Base-by-base conservation (phyloP, 2,888 invertebrate genomes). In the Acleris sparsana region DNA sequence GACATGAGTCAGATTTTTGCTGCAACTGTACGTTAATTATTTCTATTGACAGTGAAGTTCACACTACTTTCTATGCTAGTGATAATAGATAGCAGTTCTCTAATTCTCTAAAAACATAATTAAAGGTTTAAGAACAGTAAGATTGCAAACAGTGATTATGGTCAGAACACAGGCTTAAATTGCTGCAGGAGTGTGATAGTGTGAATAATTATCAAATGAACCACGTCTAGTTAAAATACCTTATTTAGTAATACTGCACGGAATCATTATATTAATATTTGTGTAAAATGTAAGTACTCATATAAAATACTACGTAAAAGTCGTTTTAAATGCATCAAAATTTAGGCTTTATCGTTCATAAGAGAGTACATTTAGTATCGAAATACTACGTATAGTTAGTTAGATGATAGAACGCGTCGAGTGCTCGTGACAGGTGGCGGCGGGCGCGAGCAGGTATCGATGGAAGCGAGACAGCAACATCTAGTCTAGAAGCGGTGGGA, bases 241-340 rank as follows among this genome's bases (percentile, higher is more conserved):
- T 76, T 69, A 71, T 70, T 71, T 63, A 74, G 81, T 86, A 90
- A 91, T 91, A 91, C 91, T 91, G 89, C 82, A 81, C 80, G 88
- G 87, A 83, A 78, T 73, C 68, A 78, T 73, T 69, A 80, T 77
- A 80, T 83, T 81, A 88, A 88, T 86, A 88, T 79, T 85, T 76
- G 83, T 90, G 89, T 87, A 89, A 89, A 89, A 89, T 80, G 84
- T 85, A 81, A 75, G 72, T 80, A 81, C 77, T 85, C 79, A 86
- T 87, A 90, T 87, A 91, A 91, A 91, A 90, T 75, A 82, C 84
- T 89, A 88, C 78, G 78, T 87, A 89, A 75, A 72, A 75, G 79
- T 77, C 72, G 71, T 79, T 81, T 87, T 89, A 90, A 90, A 92
- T 89, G 91, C 89, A 85, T 88, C 86, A 86, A 91, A 88, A 89